Evolutionary conservation across 2,797 vertebrate genomes (phyloP).

Genomic region (Arvicola amphibius): DNA sequence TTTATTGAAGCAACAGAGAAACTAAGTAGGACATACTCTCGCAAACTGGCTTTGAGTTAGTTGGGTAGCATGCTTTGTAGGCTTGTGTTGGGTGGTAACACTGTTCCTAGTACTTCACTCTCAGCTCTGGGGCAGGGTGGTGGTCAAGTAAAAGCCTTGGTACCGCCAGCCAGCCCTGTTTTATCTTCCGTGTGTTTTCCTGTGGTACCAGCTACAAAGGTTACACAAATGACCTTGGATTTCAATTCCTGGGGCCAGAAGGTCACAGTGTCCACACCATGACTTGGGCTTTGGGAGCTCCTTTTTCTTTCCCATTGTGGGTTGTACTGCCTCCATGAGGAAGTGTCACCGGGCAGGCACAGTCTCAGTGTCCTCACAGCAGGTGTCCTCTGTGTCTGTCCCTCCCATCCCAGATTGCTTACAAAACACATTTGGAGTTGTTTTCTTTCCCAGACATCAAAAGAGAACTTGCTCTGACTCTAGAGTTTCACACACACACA

Average conservation of each 20-base stretch:
- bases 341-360: fast-evolving
- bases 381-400: neutral
- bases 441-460: neutral
- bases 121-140: neutral
- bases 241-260: too few relatives aligned
- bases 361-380: fast-evolving
- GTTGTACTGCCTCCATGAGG: neutral
- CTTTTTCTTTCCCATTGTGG: neutral
- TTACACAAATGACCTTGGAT: fast-evolving
- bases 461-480: neutral
- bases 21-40: neutral
- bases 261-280: fast-evolving
- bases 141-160: neutral
- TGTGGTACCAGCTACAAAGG: neutral
- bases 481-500: neutral
- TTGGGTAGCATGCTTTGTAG: neutral
- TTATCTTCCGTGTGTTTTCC: neutral
- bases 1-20: neutral
- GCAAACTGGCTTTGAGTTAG: neutral
- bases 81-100: neutral
- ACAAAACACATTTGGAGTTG: neutral
- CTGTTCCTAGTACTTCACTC: neutral
- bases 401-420: neutral
- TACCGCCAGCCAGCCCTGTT: neutral
- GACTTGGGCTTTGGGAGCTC: neutral